phyloP scores from a whole-genome alignment of 1,140 invertebrate species.

The Nixonia krombeini region DNA sequence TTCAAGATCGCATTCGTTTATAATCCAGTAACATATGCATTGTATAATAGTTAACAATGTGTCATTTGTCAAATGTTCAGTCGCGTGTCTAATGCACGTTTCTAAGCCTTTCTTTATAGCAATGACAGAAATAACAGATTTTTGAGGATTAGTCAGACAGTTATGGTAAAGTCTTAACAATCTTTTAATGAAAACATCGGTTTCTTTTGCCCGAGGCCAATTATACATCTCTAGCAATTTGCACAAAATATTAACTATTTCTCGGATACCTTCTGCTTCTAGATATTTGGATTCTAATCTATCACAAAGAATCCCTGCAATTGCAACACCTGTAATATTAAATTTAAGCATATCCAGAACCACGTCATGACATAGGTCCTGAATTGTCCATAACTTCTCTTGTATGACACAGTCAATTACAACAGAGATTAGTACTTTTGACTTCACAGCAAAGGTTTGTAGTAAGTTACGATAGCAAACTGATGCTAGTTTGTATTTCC shows the following conservation, averaged over 20 bases:
- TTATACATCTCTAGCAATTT: slow-evolving; percentile 66
- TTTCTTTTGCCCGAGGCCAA: slow-evolving; percentile 69
- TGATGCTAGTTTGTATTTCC: slow-evolving; percentile 39
- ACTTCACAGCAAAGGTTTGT: slow-evolving; percentile 43
- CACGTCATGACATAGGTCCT: slow-evolving; percentile 50
- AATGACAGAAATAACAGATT: slow-evolving; percentile 19
- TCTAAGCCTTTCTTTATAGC: slow-evolving; percentile 57
- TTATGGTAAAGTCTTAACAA: slow-evolving; percentile 69
- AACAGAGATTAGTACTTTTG: slow-evolving; percentile 33
- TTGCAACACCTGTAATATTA: slow-evolving; percentile 30
- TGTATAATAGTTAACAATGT: slow-evolving; percentile 62
- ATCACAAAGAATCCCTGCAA: slow-evolving; percentile 47
- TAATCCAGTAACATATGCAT: slow-evolving; percentile 61
- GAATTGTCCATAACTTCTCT: slow-evolving; percentile 54
- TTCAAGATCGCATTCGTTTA: slow-evolving; percentile 54
- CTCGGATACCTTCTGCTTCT: slow-evolving; percentile 20
- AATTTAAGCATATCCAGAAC: slow-evolving; percentile 42
- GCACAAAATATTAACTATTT: slow-evolving; percentile 66
- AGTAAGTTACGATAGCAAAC: slow-evolving; percentile 52
- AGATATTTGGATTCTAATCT: slow-evolving; percentile 41
- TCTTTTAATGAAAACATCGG: slow-evolving; percentile 59
- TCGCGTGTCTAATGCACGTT: slow-evolving; percentile 66
- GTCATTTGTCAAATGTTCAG: slow-evolving; percentile 62
- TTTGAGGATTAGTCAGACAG: slow-evolving; percentile 52
- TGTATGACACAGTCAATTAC: slow-evolving; percentile 47